Conservation (phyloP, 2,888 invertebrate genomes). For the Kryphioiulus occultus region DNA sequence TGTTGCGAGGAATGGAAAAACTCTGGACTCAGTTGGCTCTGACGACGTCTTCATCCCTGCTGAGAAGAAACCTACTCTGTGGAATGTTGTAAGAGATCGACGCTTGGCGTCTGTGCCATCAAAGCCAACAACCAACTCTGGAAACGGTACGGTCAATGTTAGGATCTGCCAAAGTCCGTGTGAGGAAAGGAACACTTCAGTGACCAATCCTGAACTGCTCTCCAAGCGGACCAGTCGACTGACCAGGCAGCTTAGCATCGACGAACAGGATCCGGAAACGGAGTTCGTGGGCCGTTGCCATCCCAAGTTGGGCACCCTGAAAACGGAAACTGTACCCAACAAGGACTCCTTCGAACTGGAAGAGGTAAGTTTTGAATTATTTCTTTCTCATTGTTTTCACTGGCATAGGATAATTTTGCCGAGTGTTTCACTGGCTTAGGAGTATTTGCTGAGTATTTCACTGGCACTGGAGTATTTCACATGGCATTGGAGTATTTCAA, state of each 20-base stretch:
- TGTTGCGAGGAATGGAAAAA: background rate
- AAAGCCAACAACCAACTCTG: background rate
- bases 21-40: background rate
- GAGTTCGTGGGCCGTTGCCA: background rate
- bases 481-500: no score
- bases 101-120: background rate
- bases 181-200: background rate
- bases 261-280: constrained; percentile 1
- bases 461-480: no score
- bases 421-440: no score
- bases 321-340: constrained; percentile 1
- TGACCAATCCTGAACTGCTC: background rate
- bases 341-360: constrained; percentile 53
- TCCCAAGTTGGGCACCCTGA: background rate
- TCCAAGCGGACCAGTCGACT: background rate
- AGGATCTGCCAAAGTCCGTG: background rate
- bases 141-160: background rate
- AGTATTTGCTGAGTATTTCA: no score
- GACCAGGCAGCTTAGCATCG: constrained; percentile 30
- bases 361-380: constrained; percentile 48
- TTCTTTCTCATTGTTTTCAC: no score
- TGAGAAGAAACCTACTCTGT: background rate
- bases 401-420: no score
- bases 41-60: constrained; percentile 21
- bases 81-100: background rate